phyloP scores from a whole-genome alignment of 2,888 invertebrate genomes.

The Synanthedon formicaeformis region DNA sequence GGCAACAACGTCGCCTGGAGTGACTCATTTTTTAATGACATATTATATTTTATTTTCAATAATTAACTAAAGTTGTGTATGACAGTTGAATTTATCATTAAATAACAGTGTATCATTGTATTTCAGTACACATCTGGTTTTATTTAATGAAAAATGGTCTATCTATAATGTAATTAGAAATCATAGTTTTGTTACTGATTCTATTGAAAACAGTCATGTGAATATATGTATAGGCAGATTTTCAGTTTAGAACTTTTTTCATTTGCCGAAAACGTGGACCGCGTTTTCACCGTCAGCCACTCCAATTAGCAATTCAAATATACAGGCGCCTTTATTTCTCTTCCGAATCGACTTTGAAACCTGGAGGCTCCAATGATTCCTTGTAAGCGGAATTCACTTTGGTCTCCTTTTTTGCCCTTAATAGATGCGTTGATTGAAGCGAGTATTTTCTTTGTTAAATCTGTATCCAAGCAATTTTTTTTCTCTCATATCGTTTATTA shows the following conservation, averaged over 20 bases:
- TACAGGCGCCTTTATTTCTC: conserved; percentile 14
- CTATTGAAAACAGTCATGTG: too few species aligned
- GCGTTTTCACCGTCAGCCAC: conserved; percentile 10
- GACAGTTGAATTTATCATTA: too few species aligned
- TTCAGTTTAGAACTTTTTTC: conserved; percentile 2
- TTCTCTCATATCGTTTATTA: too few species aligned
- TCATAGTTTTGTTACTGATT: too few species aligned
- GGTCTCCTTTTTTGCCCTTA: background rate
- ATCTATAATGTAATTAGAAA: too few species aligned
- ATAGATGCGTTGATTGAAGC: background rate
- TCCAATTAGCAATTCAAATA: conserved; percentile 43
- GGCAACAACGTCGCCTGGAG: too few species aligned
- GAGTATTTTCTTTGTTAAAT: background rate
- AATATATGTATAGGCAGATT: background rate
- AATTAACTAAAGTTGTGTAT: too few species aligned
- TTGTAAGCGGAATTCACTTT: background rate
- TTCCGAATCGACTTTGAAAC: conserved; percentile 7
- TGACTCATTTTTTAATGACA: too few species aligned
- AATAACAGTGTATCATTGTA: too few species aligned
- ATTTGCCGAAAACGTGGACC: conserved; percentile 12
- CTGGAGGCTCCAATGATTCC: conserved; percentile 1
- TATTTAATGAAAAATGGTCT: too few species aligned
- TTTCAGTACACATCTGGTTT: too few species aligned
- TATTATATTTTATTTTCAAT: too few species aligned
- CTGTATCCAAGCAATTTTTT: background rate